phyloP scores from a whole-genome alignment of 2,113 vertebrate genomes.

The Amblyornis subalaris region DNA sequence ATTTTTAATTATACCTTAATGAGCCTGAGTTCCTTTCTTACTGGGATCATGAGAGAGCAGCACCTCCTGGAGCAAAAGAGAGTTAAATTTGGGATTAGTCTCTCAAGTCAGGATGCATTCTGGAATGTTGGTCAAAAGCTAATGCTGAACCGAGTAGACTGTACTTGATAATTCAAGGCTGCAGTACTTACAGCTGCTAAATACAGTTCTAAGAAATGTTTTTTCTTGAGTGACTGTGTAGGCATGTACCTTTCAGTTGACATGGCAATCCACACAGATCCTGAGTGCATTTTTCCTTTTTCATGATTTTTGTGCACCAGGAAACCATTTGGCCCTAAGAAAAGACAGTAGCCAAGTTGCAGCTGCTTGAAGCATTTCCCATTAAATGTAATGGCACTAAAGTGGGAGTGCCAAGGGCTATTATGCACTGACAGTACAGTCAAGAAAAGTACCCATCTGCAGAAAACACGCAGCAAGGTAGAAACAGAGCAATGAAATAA shows the following conservation, averaged over 20 bases:
- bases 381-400: slow-evolving; percentile 13
- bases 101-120: background rate
- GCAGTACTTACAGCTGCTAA: background rate
- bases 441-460: slow-evolving; percentile 32
- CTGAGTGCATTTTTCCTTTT: background rate
- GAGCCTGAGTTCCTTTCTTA: background rate
- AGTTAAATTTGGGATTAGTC: background rate
- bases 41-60: background rate
- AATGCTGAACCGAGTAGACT: background rate
- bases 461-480: slow-evolving; percentile 38
- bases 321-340: background rate
- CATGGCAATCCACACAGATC: background rate
- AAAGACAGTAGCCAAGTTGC: background rate
- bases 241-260: background rate
- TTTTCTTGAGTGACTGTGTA: background rate
- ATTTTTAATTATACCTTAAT: background rate
- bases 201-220: background rate
- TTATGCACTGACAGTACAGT: background rate
- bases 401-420: background rate
- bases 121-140: background rate
- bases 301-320: background rate
- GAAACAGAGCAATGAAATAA: slow-evolving; percentile 41
- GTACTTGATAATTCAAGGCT: background rate
- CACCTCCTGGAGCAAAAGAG: background rate
- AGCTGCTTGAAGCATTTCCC: slow-evolving; percentile 9